phyloP scores from a whole-genome alignment of 2,888 invertebrate genomes.

The Cerceris rybyensis region DNA sequence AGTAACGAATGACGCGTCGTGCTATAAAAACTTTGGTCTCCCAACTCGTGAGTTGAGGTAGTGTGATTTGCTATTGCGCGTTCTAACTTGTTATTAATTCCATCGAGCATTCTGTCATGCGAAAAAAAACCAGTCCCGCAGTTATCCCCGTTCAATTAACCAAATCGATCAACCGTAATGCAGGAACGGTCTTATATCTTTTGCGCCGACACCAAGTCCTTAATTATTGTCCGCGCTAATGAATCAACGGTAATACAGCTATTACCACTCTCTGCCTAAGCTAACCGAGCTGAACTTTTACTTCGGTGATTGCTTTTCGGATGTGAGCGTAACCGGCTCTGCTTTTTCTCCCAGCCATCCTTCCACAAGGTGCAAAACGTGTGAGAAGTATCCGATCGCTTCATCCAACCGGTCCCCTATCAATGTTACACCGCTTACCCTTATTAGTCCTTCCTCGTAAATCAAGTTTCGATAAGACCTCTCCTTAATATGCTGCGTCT shows the following conservation, averaged over 20 bases:
- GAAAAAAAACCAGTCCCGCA: background rate
- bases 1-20: no score
- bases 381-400: constrained; percentile 19
- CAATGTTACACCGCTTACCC: constrained; percentile 31
- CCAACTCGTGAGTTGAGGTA: background rate
- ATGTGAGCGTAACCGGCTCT: constrained; percentile 6
- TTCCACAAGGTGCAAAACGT: constrained; percentile 5
- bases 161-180: constrained; percentile 16
- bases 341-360: background rate
- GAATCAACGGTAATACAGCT: constrained; percentile 39
- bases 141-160: constrained; percentile 34
- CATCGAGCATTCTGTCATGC: constrained; percentile 5
- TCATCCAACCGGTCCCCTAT: constrained; percentile 24
- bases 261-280: constrained; percentile 25
- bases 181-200: constrained; percentile 12
- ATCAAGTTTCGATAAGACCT: constrained; percentile 25
- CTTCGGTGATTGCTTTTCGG: constrained; percentile 28
- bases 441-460: constrained; percentile 18
- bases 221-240: constrained; percentile 44
- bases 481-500: constrained; percentile 1
- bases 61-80: background rate
- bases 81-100: background rate
- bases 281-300: constrained; percentile 26
- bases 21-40: no score
- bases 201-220: constrained; percentile 26